Conservation (phyloP, 2,888 invertebrate genomes). For the Matsumyia berberina region DNA sequence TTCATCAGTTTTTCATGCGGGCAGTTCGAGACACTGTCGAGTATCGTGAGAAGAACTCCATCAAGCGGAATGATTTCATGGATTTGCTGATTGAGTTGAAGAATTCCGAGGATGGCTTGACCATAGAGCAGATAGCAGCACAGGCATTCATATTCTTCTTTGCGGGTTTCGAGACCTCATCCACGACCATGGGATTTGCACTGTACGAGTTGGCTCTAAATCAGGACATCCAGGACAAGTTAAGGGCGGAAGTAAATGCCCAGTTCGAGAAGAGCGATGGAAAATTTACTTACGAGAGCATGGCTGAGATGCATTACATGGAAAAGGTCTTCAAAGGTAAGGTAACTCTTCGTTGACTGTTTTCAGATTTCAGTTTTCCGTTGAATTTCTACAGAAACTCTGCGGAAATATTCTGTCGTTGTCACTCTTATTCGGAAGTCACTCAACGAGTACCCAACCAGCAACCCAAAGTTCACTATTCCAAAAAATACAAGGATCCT, state of each 20-base stretch:
- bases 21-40: constrained; percentile 83
- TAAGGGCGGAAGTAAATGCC: constrained; percentile 78
- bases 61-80: constrained; percentile 85
- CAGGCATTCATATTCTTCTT: constrained; percentile 86
- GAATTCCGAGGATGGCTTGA: constrained; percentile 79
- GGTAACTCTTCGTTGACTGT: constrained; percentile 1
- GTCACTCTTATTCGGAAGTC: constrained; percentile 85
- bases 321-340: constrained; percentile 81
- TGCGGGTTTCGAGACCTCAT: constrained; percentile 86
- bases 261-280: constrained; percentile 77
- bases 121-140: constrained; percentile 85
- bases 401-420: constrained; percentile 86
- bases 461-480: constrained; percentile 84
- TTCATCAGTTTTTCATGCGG: constrained; percentile 79
- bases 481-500: constrained; percentile 80
- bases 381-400: constrained; percentile 81
- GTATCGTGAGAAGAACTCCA: constrained; percentile 81
- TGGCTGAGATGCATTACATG: constrained; percentile 80
- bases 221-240: constrained; percentile 79
- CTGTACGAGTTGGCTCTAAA: constrained; percentile 80
- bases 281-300: constrained; percentile 79
- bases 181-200: constrained; percentile 84
- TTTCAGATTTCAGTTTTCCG: too few relatives aligned
- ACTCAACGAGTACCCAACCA: constrained; percentile 85
- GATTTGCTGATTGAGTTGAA: constrained; percentile 85